Base-by-base conservation (phyloP, 2,888 invertebrate genomes). In the Drosophila maculinotata region DNA sequence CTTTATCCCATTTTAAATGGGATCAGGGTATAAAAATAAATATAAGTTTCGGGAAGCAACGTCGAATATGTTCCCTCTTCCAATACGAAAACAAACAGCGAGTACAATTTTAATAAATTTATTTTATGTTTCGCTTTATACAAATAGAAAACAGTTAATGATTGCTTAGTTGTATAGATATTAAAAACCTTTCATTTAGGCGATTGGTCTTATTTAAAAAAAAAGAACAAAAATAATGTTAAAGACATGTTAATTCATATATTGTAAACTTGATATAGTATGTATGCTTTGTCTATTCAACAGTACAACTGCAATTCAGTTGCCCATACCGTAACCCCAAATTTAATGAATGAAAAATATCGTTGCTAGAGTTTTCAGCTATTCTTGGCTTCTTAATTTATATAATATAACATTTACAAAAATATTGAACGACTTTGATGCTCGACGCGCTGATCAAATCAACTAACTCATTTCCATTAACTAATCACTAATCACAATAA, bases 121-220 rank as follows among this genome's bases (percentile, higher is more conserved):
- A 62, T 63, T 73, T 62, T 47, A 81, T 68, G 26, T 51, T 71
- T 84, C 45, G 25, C 52, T 81, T 85, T 87, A 65, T 81, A 87
- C 85, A 87, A 84, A 81, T 81, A 87, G 83, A 81, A 81, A 87
- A 87, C 87, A 87, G 80, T 87, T 87, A 87, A 72, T 85, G 57
- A 69, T 86, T 59, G 59, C 78, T 74, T 64, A 75, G 45, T 33
- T 35, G 20, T 68, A 66, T 38, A 69, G 52, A 67, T 69, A 68
- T 76, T 70, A 31, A 57, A 69, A 52, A 71, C 51, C 64, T 57
- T 53, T 56, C 52, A 38, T 48, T 56, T 15, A 15, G 49, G 31
- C 42, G 51, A 76, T 47, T n/a, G 70, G 49, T 69, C 33, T 42
- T 38, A 31, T 48, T 33, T 31, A 48, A 25, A 39, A 51, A 49